Conservation (phyloP, 1,140 invertebrate species). For the Cepaea nemoralis region DNA sequence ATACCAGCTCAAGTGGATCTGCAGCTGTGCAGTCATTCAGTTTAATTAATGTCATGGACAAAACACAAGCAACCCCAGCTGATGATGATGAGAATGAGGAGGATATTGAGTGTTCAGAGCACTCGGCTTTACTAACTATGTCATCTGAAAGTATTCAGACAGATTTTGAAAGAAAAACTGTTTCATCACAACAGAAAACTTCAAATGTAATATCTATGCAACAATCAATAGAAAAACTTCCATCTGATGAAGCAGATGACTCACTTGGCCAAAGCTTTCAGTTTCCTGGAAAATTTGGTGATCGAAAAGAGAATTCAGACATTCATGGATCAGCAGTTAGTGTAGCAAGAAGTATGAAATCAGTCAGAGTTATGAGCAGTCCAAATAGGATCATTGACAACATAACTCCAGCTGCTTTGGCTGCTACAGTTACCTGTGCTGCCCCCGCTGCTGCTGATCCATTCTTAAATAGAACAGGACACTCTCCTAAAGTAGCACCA, state of each 20-base stretch:
- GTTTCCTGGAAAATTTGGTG: neutral
- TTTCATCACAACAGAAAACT: neutral
- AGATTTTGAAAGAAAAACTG: neutral
- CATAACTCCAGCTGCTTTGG: slow-evolving; percentile 9
- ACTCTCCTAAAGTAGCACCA: slow-evolving; percentile 27
- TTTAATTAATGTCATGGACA: neutral
- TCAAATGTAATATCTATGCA: slow-evolving; percentile 28
- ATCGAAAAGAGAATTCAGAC: neutral
- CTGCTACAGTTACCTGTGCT: slow-evolving; percentile 20
- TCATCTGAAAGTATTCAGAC: neutral
- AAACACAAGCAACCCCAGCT: neutral
- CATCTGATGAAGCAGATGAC: neutral
- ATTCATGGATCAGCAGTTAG: slow-evolving; percentile 4
- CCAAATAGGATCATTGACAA: slow-evolving; percentile 1
- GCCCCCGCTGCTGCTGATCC: slow-evolving; percentile 23
- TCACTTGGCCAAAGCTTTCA: neutral
- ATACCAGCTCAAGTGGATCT: neutral
- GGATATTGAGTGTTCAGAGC: slow-evolving; percentile 18
- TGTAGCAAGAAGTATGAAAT: neutral
- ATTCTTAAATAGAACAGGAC: neutral
- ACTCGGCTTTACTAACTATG: neutral
- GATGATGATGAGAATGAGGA: slow-evolving; percentile 2
- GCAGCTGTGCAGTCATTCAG: slow-evolving; percentile 4
- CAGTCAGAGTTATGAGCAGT: neutral
- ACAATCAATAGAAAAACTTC: neutral